Base-by-base conservation (phyloP, 2,113 vertebrate species). In the Hydrolagus affinis region DNA sequence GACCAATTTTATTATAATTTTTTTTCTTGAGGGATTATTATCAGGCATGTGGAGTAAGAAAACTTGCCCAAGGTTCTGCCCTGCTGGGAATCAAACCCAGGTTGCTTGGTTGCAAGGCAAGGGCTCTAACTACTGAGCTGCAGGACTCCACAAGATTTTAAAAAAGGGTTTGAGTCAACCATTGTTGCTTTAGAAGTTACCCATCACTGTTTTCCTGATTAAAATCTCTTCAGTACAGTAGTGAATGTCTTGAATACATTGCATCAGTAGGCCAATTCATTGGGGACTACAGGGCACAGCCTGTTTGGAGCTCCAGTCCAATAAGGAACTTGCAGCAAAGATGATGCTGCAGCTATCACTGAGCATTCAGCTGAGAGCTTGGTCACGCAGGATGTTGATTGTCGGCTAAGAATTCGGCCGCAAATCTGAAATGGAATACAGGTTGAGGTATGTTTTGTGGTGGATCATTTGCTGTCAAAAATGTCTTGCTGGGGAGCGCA, bases 281-380 rank as follows among this genome's bases (percentile, higher is more conserved):
- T 21, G 23, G 23, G n/a, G 69, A 70, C 21, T 70, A 0, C 69
- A 70, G 69, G 23, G 10, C n/a, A 14, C 69, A 70, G 69, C 69
- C 10, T 70, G 69, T 70, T 70, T n/a, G 23, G 11, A 70, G 23
- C 23, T 70, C 68, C 23, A 70, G 23, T 23, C 8, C 21, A 70
- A 70, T 70, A 70, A 70, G 69, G 23, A 70, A 70, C 23, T 10
- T 70, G 69, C 69, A 70, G n/a, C 69, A 70, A 23, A 70, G 23
- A 70, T 70, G 69, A 70, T 70, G 68, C 68, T 70, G 68, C 68
- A 70, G 68, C n/a, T 17, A 70, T 70, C 17, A 70, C 68, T n/a
- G 68, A n/a, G 68, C 68, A 70, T 70, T 70, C 21, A n/a, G 68
- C 68, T 8, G 4, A 69, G 66, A 15, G 66, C 3, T n/a, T 70